Evolutionary conservation across 2,113 vertebrate genomes (phyloP), one percentile per base, ranked within the genome.

Genomic region (Tupaia chinensis): DNA sequence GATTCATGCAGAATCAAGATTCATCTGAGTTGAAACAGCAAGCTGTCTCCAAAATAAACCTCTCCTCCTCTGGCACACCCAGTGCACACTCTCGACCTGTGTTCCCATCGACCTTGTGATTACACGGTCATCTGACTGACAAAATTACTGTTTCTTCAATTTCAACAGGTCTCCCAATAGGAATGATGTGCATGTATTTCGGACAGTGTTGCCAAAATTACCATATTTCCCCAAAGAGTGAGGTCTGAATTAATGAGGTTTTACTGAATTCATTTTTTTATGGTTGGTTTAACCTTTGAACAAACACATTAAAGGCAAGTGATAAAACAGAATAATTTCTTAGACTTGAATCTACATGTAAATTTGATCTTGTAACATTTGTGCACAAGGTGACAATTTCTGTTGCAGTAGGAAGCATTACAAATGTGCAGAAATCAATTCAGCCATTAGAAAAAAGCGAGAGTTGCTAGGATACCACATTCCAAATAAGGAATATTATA

Each of bases 401-500:
- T 95, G 74, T 89, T 96, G 92, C 92, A 98, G 86, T 63, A 96
- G 76, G 54, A 66, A 96, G 93, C 93, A 94, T 88, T 92, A 96
- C 89, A 95, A 87, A 96, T 32, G 97, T 96, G 60, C 44, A n/a
- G 85, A 95, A 74, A 94, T 91, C 93, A 92, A 98, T 97, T 96
- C 85, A 97, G 89, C 77, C 86, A 97, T 95, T 98, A 98, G 89
- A 70, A 91, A 96, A 88, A 93, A 79, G 85, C 53, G 7, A 0
- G 95, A 97, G 98, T 98, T 98, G 98, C 98, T 98, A 98, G 97
- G 98, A 98, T 95, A 98, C 98, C 80, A 96, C 65, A 92, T 89
- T 95, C 58, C 72, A 95, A 98, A 96, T 95, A 97, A 97, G 95
- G 56, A 97, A 83, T 93, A 87, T 70, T 89, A 80, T 76, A 80